Base-by-base conservation (phyloP, 1,140 invertebrate genomes). In the Drosophila miranda region DNA sequence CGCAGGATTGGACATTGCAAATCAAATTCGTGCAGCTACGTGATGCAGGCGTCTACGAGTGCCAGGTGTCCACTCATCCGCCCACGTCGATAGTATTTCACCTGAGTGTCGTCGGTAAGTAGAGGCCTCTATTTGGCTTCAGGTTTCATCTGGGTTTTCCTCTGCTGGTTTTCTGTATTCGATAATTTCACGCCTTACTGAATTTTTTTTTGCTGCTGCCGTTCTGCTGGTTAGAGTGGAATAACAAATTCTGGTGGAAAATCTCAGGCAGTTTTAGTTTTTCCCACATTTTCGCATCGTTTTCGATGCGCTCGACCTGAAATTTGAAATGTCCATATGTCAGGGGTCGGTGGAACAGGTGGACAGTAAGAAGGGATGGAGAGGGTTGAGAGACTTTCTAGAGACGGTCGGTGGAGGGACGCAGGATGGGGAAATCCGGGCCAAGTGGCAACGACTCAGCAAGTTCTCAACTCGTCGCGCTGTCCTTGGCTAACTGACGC, bases 21-120 rank as follows among this genome's bases (percentile, higher is more conserved):
- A 95, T 97, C 76, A 95, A 95, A 90, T 96, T 94, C 91, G 95
- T 96, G 28, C 95, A 96, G 86, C 93, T 93, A 73, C 93, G 95
- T 61, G 96, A 98, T 90, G 95, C 94, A 14, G 96, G 96, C 28
- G 91, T 91, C 67, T 97, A 97, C 91, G 96, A 97, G 91, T 97
- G 96, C 91, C 96, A 97, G 93, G 95, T 97, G 13, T 96, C 96
- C 26, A 96, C 96, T 23, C 95, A 97, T 92, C 96, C 96, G 50
- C 95, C 96, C 58, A 95, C 95, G 16, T 96, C 95, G 91, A 95
- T 96, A 92, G 96, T 96, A 91, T 91, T 97, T 53, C 93, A 94
- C 70, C 93, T 97, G 62, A 94, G 95, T 89, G 96, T 97, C 64
- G 95, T 97, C 63, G 96, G 96, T 97, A 92, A 95, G 96, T 92